Percentiles rank a stretch among this genome's conserved stretches.
Evolutionary conservation across 2,113 vertebrate species (phyloP).

Genomic region (Neogale vison): DNA sequence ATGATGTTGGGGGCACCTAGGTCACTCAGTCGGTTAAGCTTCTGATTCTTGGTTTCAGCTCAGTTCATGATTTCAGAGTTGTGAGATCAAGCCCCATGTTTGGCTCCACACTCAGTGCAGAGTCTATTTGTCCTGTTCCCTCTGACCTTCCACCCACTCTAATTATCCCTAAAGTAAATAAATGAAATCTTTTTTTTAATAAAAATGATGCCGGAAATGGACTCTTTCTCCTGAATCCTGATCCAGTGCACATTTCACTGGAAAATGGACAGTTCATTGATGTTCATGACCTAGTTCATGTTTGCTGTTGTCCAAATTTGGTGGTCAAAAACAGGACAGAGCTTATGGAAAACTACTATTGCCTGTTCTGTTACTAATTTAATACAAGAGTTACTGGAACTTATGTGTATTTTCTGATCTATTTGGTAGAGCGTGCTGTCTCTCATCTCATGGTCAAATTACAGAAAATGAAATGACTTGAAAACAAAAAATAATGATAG

Average conservation of each 20-base stretch:
- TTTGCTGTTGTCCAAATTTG: neutral
- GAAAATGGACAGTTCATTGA: neutral
- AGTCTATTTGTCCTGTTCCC: neutral
- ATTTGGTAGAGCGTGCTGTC: neutral
- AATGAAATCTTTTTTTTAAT: neutral
- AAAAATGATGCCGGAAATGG: neutral
- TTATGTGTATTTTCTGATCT: slow-evolving; percentile 17
- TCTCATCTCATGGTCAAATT: slow-evolving; percentile 5
- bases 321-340: neutral
- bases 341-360: slow-evolving; percentile 42
- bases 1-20: neutral
- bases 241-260: neutral
- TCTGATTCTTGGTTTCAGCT: neutral
- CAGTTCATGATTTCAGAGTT: neutral
- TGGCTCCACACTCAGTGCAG: neutral
- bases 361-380: slow-evolving; percentile 3
- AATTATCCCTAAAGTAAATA: neutral
- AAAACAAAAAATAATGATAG: neutral
- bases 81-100: neutral
- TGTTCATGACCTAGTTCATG: neutral
- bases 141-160: neutral
- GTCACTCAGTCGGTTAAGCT: neutral
- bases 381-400: slow-evolving; percentile 8
- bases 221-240: neutral
- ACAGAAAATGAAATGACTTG: neutral